These are phyloP conservation scores for Centrocercus urophasianus DNA, from an alignment of 2,113 vertebrate genomes.

Conservation along the genomic window DNA sequence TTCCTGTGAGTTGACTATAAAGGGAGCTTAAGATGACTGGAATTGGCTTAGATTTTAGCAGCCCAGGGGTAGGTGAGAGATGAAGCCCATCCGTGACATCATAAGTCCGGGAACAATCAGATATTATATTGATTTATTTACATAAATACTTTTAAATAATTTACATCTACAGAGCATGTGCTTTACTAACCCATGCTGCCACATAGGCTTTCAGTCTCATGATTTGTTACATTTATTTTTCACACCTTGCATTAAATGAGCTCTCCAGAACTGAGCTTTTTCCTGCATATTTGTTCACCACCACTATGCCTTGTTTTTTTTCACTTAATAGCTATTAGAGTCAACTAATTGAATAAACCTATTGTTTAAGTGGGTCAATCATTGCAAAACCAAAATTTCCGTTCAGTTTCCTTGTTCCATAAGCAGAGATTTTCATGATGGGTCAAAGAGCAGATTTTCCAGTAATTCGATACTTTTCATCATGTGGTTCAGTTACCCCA, in stretches of 20 bases:
- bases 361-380: neutral
- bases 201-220: neutral
- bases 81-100: neutral
- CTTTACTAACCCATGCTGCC: neutral
- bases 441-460: neutral
- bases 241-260: neutral
- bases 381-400: neutral
- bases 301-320: neutral
- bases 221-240: neutral
- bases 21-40: neutral
- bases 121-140: constrained; percentile 23
- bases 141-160: neutral
- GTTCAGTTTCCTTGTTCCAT: neutral
- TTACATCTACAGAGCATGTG: neutral
- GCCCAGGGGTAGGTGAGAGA: neutral
- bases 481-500: neutral
- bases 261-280: neutral
- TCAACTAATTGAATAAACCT: neutral
- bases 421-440: neutral
- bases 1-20: neutral
- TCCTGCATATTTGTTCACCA: neutral
- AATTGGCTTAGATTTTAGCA: neutral
- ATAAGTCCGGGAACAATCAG: neutral
- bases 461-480: neutral
- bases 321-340: neutral